Percentiles rank a stretch among this genome's conserved stretches.
These are phyloP conservation scores for Uloborus plumipes DNA, from an alignment of 2,888 invertebrate genomes.

Conservation along the genomic window DNA sequence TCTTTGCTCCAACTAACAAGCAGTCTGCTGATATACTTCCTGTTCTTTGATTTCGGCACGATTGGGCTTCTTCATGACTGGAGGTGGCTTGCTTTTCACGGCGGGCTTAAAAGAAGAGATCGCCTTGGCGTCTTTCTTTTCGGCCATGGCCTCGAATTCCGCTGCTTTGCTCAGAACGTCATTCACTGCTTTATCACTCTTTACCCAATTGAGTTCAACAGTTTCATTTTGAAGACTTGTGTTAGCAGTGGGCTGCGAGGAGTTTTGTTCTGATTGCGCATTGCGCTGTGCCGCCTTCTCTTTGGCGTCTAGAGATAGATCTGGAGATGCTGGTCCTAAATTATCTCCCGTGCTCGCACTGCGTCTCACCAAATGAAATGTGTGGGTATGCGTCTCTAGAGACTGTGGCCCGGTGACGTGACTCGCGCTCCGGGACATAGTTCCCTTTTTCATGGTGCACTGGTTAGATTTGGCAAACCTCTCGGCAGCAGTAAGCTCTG, in stretches of 20 bases:
- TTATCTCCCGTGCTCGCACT: conserved; percentile 63
- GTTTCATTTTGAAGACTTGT: conserved; percentile 47
- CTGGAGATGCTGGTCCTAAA: conserved; percentile 49
- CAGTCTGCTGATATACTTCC: conserved; percentile 59
- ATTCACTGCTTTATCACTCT: conserved; percentile 29
- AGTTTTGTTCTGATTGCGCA: conserved; percentile 25
- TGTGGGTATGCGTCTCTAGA: conserved; percentile 56
- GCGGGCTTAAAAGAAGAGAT: conserved; percentile 71
- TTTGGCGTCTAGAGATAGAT: conserved; percentile 45
- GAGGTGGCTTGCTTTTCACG: conserved; percentile 83
- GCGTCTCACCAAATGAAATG: conserved; percentile 59
- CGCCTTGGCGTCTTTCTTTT: conserved; percentile 7
- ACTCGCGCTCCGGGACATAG: conserved; percentile 63
- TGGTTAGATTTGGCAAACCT: conserved; percentile 84
- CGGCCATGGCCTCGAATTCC: conserved; percentile 4
- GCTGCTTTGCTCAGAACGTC: conserved; percentile 18
- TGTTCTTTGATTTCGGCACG: conserved; percentile 50
- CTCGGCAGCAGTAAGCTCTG: conserved; percentile 79
- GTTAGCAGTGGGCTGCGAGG: conserved; percentile 9
- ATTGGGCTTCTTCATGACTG: conserved; percentile 81
- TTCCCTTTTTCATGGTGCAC: conserved; percentile 80
- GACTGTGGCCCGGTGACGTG: conserved; percentile 51
- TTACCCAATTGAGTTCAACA: conserved; percentile 54
- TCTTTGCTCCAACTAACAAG: conserved; percentile 26
- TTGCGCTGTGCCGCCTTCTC: conserved; percentile 22